Conservation (phyloP, 2,797 vertebrate species). For the Hozukius guyotensis region DNA sequence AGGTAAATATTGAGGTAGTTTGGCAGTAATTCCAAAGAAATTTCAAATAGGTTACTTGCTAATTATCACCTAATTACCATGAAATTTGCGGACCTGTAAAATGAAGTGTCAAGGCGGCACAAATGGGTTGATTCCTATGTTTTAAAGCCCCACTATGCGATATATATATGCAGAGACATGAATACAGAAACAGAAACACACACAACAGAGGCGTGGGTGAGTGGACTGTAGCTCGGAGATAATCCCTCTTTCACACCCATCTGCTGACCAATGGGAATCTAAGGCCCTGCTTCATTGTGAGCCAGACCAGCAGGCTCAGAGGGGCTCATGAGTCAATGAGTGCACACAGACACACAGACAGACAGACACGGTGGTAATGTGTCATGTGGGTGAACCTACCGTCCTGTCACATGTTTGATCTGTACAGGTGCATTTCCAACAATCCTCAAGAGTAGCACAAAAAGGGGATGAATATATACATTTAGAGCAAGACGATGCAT, state of each 20-base stretch:
- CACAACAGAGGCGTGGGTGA: conserved; percentile 34
- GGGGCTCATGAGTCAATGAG: conserved; percentile 58
- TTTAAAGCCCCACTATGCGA: neutral
- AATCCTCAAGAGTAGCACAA: neutral
- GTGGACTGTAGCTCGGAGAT: conserved; percentile 38
- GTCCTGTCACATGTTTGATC: conserved; percentile 6
- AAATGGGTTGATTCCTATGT: neutral
- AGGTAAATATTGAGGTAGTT: too few species aligned
- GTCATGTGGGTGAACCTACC: conserved; percentile 29
- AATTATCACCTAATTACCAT: too few species aligned
- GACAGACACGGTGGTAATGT: conserved; percentile 24
- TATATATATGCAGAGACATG: neutral
- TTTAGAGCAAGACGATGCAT: neutral
- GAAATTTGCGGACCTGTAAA: rapidly evolving
- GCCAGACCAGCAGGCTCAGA: conserved; percentile 61
- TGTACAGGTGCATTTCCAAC: neutral
- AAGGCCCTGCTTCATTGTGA: conserved; percentile 60
- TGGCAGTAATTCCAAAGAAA: too few species aligned
- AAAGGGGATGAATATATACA: neutral
- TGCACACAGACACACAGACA: neutral
- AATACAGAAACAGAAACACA: conserved; percentile 11
- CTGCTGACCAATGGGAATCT: conserved; percentile 80
- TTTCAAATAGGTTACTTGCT: too few species aligned
- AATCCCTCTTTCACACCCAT: conserved; percentile 75
- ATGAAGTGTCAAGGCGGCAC: too few species aligned